Evolutionary conservation across 2,888 invertebrate species (phyloP), one percentile per base, ranked within the genome.

Genomic region (Eubasilissa splendida): DNA sequence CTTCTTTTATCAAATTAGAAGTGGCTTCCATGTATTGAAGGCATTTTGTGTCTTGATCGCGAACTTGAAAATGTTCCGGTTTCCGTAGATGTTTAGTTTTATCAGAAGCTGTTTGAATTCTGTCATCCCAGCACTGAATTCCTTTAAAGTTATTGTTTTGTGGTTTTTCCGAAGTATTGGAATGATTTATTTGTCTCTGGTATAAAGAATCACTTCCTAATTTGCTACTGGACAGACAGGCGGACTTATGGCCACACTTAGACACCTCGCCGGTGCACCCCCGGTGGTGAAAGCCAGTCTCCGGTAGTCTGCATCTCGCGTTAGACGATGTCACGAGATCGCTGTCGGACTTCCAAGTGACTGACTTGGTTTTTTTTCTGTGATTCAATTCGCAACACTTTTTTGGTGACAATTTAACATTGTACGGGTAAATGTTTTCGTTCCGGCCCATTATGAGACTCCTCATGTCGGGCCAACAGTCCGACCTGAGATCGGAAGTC

Each of bases 361-460:
- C 84, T n/a, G 84, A 65, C 77, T 83, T 83, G 5, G 79, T 31
- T 8, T 66, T 33, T 65, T 76, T 82, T 52, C 53, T 76, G n/a
- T 60, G 33, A 10, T 52, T 52, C 8, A 8, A 22, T 52, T 59
- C 12, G 56, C 22, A 12, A 14, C 74, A 68, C 53, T 76, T 82
- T 56, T 71, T 82, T 3, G 90, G 90, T 56, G 90, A 90, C 56
- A 90, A 81, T 70, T 87, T 85, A 83, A 90, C 88, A 82, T 90
- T 90, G 79, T 90, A 91, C 0, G 91, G 90, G 86, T 89, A 90
- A 2, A 86, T 82, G 80, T 88, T 86, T 83, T 86, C 84, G 79
- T 87, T 89, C 11, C 88, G 86, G 9, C 90, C 90, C 83, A 91
- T 85, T 81, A 91, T 90, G 81, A 91, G 86, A 56, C 83, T 82